Evolutionary conservation across 2,113 vertebrate genomes (phyloP).

Genomic region (Gallinago undulata): DNA sequence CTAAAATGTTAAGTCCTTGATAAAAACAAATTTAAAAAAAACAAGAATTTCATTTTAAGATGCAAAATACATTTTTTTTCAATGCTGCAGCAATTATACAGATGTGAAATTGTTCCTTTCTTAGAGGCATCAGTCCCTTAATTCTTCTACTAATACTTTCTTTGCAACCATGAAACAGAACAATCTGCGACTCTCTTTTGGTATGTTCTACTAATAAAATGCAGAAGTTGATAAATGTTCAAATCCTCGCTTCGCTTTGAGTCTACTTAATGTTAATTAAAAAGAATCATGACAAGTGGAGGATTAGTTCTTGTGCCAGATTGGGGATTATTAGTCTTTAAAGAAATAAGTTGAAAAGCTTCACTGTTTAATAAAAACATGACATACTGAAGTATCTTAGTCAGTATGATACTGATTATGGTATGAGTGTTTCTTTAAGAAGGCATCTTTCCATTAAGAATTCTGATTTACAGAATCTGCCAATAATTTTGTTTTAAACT

Average conservation of each 20-base stretch:
- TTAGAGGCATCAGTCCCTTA: background rate
- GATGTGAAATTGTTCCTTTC: background rate
- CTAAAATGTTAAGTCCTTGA: background rate
- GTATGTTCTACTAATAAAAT: slow-evolving; percentile 43
- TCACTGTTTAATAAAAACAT: slow-evolving; percentile 68
- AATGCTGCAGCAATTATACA: background rate
- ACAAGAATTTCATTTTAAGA: background rate
- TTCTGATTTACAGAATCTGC: background rate
- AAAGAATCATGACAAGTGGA: slow-evolving; percentile 73
- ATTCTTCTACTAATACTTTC: background rate
- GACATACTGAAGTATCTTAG: slow-evolving; percentile 59
- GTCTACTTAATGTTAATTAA: slow-evolving; percentile 71
- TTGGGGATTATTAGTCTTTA: slow-evolving; percentile 66
- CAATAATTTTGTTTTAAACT: slow-evolving; percentile 36
- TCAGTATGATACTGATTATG: slow-evolving; percentile 56
- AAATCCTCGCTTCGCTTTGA: slow-evolving; percentile 56
- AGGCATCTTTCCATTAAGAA: slow-evolving; percentile 16
- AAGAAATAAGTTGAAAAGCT: slow-evolving; percentile 68
- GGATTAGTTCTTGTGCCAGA: slow-evolving; percentile 65
- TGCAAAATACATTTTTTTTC: background rate
- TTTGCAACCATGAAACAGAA: background rate
- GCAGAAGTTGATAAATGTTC: slow-evolving; percentile 66
- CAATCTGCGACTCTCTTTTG: background rate
- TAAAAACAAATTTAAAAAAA: background rate
- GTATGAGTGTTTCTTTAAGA: slow-evolving; percentile 6